A percentile compares a stretch with the other conserved stretches of the same genome.
Evolutionary conservation across 2,113 vertebrate species (phyloP).

Genomic region (Aix galericulata): DNA sequence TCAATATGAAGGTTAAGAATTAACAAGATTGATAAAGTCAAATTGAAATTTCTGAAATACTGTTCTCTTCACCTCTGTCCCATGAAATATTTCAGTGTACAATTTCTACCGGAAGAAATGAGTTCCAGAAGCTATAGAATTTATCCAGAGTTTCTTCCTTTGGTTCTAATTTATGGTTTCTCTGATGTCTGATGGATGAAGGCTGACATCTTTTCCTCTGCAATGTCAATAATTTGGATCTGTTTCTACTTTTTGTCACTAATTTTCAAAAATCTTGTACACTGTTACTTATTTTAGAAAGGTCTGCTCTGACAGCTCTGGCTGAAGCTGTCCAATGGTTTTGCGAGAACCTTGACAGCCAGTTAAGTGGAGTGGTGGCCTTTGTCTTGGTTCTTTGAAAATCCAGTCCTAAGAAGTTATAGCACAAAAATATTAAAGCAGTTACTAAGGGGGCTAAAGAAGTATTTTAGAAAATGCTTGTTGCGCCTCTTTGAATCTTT

Average conservation of each 20-base stretch:
- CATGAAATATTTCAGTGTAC: neutral
- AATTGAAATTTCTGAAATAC: neutral
- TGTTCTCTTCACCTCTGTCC: neutral
- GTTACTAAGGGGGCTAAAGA: neutral
- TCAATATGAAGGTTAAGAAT: neutral
- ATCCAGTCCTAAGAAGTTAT: neutral
- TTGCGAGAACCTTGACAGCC: neutral
- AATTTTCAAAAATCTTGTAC: neutral
- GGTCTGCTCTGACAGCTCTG: neutral
- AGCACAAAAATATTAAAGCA: neutral
- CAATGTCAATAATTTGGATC: neutral
- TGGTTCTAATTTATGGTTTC: neutral
- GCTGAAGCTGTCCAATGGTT: neutral
- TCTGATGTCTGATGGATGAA: neutral
- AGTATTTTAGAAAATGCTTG: neutral
- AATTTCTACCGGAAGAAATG: neutral
- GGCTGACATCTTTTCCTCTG: neutral
- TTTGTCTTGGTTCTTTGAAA: neutral
- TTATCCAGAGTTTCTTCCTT: neutral
- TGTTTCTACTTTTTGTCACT: neutral
- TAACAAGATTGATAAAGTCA: neutral
- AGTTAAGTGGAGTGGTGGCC: neutral
- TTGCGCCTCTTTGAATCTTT: neutral
- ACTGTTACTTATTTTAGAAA: neutral
- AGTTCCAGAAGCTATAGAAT: neutral